Conservation (phyloP, 2,888 invertebrate species). For the Heliothis peltigera region DNA sequence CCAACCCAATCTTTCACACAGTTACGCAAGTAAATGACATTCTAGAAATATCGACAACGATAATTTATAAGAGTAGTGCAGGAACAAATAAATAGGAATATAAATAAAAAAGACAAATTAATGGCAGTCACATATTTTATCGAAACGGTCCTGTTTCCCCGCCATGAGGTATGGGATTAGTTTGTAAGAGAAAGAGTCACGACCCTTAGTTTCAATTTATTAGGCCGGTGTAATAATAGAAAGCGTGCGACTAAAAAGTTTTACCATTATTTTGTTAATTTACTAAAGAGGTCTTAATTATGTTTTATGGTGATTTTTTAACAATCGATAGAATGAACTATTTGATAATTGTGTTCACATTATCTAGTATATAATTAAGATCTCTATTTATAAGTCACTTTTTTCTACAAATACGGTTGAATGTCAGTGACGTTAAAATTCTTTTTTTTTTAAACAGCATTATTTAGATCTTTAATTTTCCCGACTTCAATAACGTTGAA, state of each 20-base stretch:
- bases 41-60: constrained; percentile 18
- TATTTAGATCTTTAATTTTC: too few relatives aligned
- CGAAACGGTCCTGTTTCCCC: constrained; percentile 31
- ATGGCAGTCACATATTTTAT: constrained; percentile 58
- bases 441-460: too few relatives aligned
- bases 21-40: constrained; percentile 9
- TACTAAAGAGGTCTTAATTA: neutral
- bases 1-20: neutral
- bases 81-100: constrained; percentile 50
- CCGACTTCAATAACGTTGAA: too few relatives aligned
- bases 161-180: constrained; percentile 51
- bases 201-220: constrained; percentile 35
- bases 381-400: too few relatives aligned
- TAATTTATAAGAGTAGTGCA: constrained; percentile 33
- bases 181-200: constrained; percentile 49
- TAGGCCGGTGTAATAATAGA: constrained; percentile 23
- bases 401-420: too few relatives aligned
- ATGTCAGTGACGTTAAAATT: too few relatives aligned
- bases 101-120: constrained; percentile 59
- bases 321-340: neutral
- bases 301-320: neutral
- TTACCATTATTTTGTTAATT: neutral
- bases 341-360: too few relatives aligned
- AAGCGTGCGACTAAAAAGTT: constrained; percentile 8
- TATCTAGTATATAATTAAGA: too few relatives aligned